phyloP scores from a whole-genome alignment of 1,140 invertebrate genomes.

The Apis dorsata region DNA sequence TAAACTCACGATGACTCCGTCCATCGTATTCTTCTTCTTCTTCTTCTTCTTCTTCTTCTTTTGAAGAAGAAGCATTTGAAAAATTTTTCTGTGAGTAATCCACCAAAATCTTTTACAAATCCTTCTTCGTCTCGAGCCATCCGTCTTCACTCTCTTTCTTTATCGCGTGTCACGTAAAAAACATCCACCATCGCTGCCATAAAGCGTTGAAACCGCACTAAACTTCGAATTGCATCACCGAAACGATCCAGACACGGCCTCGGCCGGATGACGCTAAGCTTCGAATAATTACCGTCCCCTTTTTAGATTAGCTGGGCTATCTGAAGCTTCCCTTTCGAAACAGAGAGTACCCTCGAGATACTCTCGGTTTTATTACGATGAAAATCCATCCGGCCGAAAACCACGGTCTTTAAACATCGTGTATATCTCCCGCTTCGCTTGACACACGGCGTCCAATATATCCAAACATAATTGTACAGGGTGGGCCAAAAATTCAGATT shows the following conservation, averaged over 20 bases:
- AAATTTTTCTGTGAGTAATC: background rate
- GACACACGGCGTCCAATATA: background rate
- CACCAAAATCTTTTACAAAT: background rate
- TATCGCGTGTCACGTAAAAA: background rate
- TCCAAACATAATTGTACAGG: background rate
- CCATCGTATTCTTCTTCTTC: no score
- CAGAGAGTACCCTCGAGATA: slow-evolving; percentile 23
- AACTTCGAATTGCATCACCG: background rate
- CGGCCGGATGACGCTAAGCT: slow-evolving; percentile 7
- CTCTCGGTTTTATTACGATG: slow-evolving; percentile 23
- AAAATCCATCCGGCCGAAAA: slow-evolving; percentile 22
- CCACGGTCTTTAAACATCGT: background rate
- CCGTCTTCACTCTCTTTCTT: background rate
- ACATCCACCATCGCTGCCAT: background rate
- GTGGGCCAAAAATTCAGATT: no score
- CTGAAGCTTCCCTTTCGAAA: slow-evolving; percentile 16
- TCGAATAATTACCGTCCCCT: slow-evolving; percentile 31
- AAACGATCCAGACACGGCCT: background rate
- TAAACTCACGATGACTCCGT: no score
- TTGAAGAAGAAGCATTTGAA: background rate
- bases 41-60: no score
- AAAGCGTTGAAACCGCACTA: background rate
- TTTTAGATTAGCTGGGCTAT: slow-evolving; percentile 33
- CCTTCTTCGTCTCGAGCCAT: background rate
- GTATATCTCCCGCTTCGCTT: background rate